Evolutionary conservation across 2,888 invertebrate species (phyloP).

Genomic region (Plagiodera versicolora): DNA sequence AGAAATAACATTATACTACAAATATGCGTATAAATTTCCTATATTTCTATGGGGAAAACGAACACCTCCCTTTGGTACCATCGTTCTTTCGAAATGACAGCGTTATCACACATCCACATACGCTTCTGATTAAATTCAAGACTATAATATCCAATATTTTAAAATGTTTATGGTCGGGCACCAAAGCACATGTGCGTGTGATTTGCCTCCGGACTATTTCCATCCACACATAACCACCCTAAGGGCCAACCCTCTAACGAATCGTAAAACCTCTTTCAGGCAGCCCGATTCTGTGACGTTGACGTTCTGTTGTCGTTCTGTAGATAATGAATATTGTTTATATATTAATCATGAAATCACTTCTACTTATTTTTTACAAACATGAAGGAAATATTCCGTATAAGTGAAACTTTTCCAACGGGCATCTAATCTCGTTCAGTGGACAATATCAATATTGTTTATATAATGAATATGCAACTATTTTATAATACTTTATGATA

Average conservation of each 20-base stretch:
- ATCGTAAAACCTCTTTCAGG: too few species aligned
- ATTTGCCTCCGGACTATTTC: slow-evolving; percentile 32
- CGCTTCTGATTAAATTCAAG: slow-evolving; percentile 54
- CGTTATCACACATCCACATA: slow-evolving; percentile 52
- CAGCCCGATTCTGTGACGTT: too few species aligned
- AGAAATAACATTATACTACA: slow-evolving; percentile 46
- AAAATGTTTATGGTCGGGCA: slow-evolving; percentile 45
- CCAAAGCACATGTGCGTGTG: slow-evolving; percentile 45
- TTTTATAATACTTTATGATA: too few species aligned
- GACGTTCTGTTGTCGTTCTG: too few species aligned
- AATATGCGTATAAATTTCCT: slow-evolving; percentile 49
- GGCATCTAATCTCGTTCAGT: too few species aligned
- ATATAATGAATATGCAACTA: too few species aligned
- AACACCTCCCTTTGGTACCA: slow-evolving; percentile 52
- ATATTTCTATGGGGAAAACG: slow-evolving; percentile 52
- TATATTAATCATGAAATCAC: too few species aligned
- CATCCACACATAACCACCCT: neutral
- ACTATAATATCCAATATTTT: slow-evolving; percentile 49
- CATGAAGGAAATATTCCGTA: too few species aligned
- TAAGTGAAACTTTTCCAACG: too few species aligned
- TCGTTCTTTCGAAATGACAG: slow-evolving; percentile 55
- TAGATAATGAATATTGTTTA: too few species aligned
- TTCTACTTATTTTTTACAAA: too few species aligned
- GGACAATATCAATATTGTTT: too few species aligned
- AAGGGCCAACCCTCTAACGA: slow-evolving; percentile 6